Percentiles rank a stretch among this genome's conserved stretches.
Conservation (phyloP, 2,113 vertebrate species). For the Vanacampus margaritifer region DNA sequence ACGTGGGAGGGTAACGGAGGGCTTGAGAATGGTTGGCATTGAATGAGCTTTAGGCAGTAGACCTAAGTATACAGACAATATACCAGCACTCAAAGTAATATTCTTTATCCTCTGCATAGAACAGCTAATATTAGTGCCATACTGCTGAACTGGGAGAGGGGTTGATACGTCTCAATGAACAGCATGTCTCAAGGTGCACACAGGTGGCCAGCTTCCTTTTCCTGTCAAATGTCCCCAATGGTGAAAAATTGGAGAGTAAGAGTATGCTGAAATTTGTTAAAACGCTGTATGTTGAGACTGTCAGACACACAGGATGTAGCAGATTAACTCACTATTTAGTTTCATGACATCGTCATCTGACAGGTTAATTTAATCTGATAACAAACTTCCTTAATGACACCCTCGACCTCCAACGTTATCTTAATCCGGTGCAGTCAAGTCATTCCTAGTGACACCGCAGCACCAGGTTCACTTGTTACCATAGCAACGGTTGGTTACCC, state of each 20-base stretch:
- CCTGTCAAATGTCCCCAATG: no score
- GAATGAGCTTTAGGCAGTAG: no score
- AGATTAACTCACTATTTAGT: neutral
- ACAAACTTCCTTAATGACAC: constrained; percentile 19
- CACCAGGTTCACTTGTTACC: constrained; percentile 31
- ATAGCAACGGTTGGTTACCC: constrained; percentile 31
- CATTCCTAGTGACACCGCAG: constrained; percentile 36
- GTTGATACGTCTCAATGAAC: no score
- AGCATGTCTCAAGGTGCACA: no score
- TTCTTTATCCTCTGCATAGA: neutral
- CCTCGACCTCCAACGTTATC: constrained; percentile 15
- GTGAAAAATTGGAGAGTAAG: no score
- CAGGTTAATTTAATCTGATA: constrained; percentile 30
- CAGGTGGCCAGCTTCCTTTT: no score
- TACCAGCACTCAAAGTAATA: neutral
- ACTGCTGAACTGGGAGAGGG: no score
- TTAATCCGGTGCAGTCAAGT: constrained; percentile 7
- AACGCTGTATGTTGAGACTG: neutral
- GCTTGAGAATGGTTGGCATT: no score
- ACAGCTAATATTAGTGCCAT: no score
- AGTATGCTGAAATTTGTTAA: neutral
- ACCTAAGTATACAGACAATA: no score
- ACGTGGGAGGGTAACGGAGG: no score
- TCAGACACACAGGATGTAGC: neutral
- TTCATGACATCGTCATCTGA: no score